phyloP scores from a whole-genome alignment of 2,797 vertebrate species.

The Alauda arvensis region DNA sequence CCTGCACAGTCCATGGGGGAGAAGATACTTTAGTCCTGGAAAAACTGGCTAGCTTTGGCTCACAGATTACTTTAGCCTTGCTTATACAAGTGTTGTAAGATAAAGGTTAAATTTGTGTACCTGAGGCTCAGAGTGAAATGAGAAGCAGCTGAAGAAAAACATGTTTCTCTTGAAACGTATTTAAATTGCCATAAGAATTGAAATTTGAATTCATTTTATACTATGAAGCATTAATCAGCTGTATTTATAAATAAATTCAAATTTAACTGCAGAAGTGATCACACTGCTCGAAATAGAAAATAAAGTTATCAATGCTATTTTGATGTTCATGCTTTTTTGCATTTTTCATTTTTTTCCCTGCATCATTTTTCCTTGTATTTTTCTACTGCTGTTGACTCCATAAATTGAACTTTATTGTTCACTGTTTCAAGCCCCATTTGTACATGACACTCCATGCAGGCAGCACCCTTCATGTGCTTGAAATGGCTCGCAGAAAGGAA shows the following conservation, averaged over 20 bases:
- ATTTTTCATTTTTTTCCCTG: neutral
- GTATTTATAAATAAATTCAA: conserved; percentile 13
- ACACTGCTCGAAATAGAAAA: neutral
- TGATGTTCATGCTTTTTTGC: neutral
- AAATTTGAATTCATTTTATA: neutral
- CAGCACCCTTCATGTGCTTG: neutral
- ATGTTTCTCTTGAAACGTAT: neutral
- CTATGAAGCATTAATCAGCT: neutral
- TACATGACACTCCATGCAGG: neutral
- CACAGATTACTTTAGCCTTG: neutral
- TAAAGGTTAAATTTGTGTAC: neutral
- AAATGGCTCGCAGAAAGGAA: neutral
- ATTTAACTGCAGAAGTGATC: neutral
- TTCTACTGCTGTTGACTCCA: neutral
- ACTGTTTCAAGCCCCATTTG: neutral
- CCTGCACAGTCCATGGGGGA: neutral
- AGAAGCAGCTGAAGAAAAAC: neutral
- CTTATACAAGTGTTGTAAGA: neutral
- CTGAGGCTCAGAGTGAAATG: neutral
- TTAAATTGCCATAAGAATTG: neutral
- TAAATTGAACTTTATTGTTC: neutral
- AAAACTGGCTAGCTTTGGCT: neutral
- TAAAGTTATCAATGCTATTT: neutral
- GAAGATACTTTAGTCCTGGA: neutral
- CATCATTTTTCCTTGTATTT: neutral